Evolutionary conservation across 2,113 vertebrate genomes (phyloP), one percentile per base, ranked within the genome.

Genomic region (Triplophysa dalaica): DNA sequence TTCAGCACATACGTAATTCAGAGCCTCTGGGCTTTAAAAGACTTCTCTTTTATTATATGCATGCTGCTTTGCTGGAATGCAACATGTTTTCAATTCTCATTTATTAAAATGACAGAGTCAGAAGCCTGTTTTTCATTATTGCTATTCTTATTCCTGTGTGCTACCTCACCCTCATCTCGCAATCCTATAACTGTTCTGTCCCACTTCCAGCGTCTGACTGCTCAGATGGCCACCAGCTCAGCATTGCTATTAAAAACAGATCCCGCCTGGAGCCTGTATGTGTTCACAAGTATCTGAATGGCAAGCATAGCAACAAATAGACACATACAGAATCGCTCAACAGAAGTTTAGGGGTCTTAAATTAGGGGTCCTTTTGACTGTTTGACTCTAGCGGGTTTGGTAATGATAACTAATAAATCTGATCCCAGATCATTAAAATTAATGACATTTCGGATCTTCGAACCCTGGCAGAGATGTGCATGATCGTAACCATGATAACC

Each of bases 161-260:
- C 72, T 43, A 48, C 63, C 64, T 58, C 61, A 56, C 17, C 19
- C 52, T 76, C 60, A 64, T 70, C 52, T 81, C 38, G 13, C 62
- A 21, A 26, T 61, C 61, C 56, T 69, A 16, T 52, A 69, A 64
- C 64, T 56, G 24, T 67, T 19, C 64, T 26, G 21, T 79, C 60
- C 70, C 67, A 29, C n/a, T 72, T 82, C 70, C 81, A 78, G 66
- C 22, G n/a, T 73, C 50, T 58, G 24, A n/a, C 50, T 72, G 29
- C 52, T 62, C 76, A 70, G 63, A 70, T 78, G 50, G 72, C 62
- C 52, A 52, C 80, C 41, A 77, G 73, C 38, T 63, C 38, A 22
- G 70, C 60, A 17, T 43, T 19, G 61, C 56, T 81, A 50, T 77
- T 83, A 75, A 79, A 86, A 79, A 19, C 62, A 81, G 69, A 80